These are phyloP conservation scores for Formica exsecta DNA, from an alignment of 1,140 invertebrate species.

Conservation along the genomic window DNA sequence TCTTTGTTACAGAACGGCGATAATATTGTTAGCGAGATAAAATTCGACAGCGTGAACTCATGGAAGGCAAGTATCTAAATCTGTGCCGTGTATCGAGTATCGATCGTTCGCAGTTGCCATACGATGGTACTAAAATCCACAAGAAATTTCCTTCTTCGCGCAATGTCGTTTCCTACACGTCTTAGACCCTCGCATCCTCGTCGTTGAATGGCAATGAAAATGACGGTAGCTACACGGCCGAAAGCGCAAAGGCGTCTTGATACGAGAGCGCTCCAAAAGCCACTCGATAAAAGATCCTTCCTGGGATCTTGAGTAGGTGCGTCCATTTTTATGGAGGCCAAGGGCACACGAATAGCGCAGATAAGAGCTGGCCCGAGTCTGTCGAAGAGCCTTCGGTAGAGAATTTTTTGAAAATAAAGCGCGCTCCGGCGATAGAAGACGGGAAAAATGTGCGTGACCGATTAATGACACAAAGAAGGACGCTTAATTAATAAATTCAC, in stretches of 20 bases:
- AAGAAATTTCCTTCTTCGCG: slow-evolving; percentile 51
- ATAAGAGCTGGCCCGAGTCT: slow-evolving; percentile 54
- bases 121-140: slow-evolving; percentile 60
- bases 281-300: slow-evolving; percentile 72
- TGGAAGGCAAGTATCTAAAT: slow-evolving; percentile 35
- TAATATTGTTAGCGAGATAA: slow-evolving; percentile 28
- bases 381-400: not conserved
- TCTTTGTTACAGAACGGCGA: not conserved
- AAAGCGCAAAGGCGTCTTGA: slow-evolving; percentile 53
- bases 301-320: slow-evolving; percentile 60
- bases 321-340: slow-evolving; percentile 68
- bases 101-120: slow-evolving; percentile 13
- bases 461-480: slow-evolving; percentile 40
- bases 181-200: slow-evolving; percentile 35
- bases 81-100: slow-evolving; percentile 39
- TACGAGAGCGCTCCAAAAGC: slow-evolving; percentile 60
- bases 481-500: slow-evolving; percentile 74
- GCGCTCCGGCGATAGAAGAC: no score
- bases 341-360: slow-evolving; percentile 64
- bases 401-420: slow-evolving; percentile 4
- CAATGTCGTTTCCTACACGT: slow-evolving; percentile 64
- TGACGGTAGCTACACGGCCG: slow-evolving; percentile 40
- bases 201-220: slow-evolving; percentile 70
- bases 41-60: not conserved
- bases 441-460: slow-evolving; percentile 21